A percentile compares a stretch with the other conserved stretches of the same genome.
phyloP scores from a whole-genome alignment of 2,797 vertebrate genomes.

The Microtus obscurus region DNA sequence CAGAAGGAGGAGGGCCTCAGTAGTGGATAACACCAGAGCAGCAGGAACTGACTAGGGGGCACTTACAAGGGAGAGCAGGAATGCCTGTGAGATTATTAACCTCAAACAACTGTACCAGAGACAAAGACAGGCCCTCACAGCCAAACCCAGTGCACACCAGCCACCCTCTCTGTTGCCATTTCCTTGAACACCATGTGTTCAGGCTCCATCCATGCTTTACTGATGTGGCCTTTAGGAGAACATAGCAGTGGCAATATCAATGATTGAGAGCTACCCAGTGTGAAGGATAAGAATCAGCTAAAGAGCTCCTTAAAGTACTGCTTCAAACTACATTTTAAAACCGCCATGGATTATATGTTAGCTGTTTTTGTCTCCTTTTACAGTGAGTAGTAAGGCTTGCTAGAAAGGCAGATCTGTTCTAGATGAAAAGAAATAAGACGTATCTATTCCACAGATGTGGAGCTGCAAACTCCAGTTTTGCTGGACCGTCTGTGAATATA shows the following conservation, averaged over 20 bases:
- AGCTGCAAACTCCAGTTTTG: not conserved
- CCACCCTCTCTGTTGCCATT: not conserved
- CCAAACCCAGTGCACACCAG: not conserved
- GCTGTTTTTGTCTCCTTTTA: not conserved
- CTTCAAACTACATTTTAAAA: not conserved
- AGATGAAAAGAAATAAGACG: not conserved
- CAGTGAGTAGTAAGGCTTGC: not conserved
- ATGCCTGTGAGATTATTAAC: not conserved
- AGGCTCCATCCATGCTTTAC: not conserved
- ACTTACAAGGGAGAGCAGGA: not conserved
- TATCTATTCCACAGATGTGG: not conserved
- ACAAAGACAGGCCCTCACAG: not conserved
- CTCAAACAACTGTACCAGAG: constrained; percentile 14
- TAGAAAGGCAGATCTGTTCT: not conserved
- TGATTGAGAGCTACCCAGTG: not conserved
- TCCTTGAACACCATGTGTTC: not conserved
- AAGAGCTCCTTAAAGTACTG: not conserved
- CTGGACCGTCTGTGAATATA: not conserved
- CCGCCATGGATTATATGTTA: not conserved
- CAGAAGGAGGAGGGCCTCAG: not conserved
- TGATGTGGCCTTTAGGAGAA: not conserved
- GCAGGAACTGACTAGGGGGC: no score
- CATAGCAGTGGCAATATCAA: not conserved
- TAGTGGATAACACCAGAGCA: not conserved
- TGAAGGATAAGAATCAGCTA: not conserved